Evolutionary conservation across 2,888 invertebrate species (phyloP).

Genomic region (Pyrrhia umbra): DNA sequence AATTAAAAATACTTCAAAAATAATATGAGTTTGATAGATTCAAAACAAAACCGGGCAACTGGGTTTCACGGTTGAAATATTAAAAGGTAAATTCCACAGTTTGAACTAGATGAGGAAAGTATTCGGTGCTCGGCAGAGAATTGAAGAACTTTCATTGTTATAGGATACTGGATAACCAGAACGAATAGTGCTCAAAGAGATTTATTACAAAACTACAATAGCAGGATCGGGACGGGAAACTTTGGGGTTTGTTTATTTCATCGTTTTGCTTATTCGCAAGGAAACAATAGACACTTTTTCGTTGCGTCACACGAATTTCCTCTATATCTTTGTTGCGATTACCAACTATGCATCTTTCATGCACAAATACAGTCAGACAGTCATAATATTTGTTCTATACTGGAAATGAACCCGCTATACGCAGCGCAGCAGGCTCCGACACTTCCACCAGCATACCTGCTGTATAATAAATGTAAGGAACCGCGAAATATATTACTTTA

Average conservation of each 20-base stretch:
- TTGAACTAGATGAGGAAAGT: conserved; percentile 22
- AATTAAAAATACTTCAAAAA: conserved; percentile 34
- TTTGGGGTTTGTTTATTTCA: conserved; percentile 30
- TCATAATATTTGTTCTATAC: too few species aligned
- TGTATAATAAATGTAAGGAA: too few species aligned
- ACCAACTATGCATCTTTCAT: too few species aligned
- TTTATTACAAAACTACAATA: conserved; percentile 36
- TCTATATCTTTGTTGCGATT: too few species aligned
- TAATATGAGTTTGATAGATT: conserved; percentile 8
- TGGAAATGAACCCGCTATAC: too few species aligned
- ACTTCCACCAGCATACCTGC: too few species aligned
- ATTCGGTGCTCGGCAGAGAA: conserved; percentile 31
- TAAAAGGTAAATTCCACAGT: conserved; percentile 40
- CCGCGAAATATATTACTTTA: too few species aligned
- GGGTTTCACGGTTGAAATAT: conserved; percentile 36
- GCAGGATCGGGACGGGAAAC: conserved; percentile 14
- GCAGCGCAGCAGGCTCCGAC: too few species aligned
- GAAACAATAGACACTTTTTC: not conserved
- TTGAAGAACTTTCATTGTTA: conserved; percentile 39
- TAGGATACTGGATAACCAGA: conserved; percentile 11
- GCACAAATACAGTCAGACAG: too few species aligned
- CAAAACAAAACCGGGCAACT: conserved; percentile 6
- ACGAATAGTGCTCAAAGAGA: conserved; percentile 19
- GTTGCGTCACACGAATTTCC: not conserved
- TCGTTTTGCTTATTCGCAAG: conserved; percentile 14